These are phyloP conservation scores for Zelostemma sp. DNA, from an alignment of 1,140 invertebrate species.

Conservation along the genomic window DNA sequence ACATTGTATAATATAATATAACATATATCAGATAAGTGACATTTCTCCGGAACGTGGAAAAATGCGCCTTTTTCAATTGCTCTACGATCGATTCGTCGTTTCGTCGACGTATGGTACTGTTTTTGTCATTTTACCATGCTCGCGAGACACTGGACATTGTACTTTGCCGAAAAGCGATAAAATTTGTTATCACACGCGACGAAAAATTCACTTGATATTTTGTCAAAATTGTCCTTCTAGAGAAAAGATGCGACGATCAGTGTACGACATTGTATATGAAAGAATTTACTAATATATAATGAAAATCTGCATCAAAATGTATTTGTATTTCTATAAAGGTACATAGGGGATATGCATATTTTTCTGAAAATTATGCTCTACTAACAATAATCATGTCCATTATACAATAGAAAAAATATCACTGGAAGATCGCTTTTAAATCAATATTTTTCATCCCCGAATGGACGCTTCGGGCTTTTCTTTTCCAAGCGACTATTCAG, in stretches of 20 bases:
- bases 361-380: slow-evolving; percentile 35
- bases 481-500: too few relatives aligned
- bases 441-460: not conserved
- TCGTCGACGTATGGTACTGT: not conserved
- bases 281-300: slow-evolving; percentile 37
- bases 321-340: slow-evolving; percentile 39
- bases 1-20: too few relatives aligned
- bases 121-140: not conserved
- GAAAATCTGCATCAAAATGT: slow-evolving; percentile 44
- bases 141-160: not conserved
- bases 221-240: not conserved
- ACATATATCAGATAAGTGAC: too few relatives aligned
- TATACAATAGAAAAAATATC: slow-evolving; percentile 28
- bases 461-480: not conserved
- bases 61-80: too few relatives aligned
- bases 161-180: not conserved
- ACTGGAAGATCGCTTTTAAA: slow-evolving; percentile 7
- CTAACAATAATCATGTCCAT: slow-evolving; percentile 16
- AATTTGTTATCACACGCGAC: not conserved
- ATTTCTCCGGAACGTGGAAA: too few relatives aligned
- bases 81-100: too few relatives aligned
- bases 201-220: not conserved
- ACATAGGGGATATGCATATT: slow-evolving; percentile 31
- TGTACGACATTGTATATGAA: slow-evolving; percentile 33
- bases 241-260: slow-evolving; percentile 24